Conservation (phyloP, 2,797 vertebrate genomes). For the Huso huso region DNA sequence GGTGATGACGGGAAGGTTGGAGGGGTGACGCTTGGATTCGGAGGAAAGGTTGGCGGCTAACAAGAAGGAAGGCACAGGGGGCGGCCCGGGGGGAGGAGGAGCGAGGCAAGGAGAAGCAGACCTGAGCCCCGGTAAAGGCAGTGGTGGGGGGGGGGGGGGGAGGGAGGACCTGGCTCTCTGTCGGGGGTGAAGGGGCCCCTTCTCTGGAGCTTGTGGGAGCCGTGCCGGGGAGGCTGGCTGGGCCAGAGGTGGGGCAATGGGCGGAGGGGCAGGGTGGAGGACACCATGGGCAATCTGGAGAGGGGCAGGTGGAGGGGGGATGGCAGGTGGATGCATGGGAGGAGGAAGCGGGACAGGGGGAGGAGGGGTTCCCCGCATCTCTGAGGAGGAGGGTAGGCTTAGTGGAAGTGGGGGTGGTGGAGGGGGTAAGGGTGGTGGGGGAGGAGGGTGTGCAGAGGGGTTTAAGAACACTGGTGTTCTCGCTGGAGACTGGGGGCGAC, state of each 20-base stretch:
- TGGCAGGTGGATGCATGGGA: slow-evolving; percentile 55
- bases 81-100: slow-evolving; percentile 60
- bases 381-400: slow-evolving; percentile 51
- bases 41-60: slow-evolving; percentile 70
- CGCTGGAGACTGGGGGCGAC: slow-evolving; percentile 86
- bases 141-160: slow-evolving; percentile 77
- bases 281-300: slow-evolving; percentile 90
- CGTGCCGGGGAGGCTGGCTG: slow-evolving; percentile 81
- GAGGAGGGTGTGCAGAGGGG: slow-evolving; percentile 80
- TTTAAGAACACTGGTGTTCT: slow-evolving; percentile 79
- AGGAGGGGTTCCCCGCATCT: slow-evolving; percentile 78
- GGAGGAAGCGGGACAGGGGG: slow-evolving; percentile 67
- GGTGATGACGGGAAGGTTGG: slow-evolving; percentile 89
- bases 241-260: slow-evolving; percentile 81
- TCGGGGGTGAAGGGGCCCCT: slow-evolving; percentile 58
- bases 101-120: slow-evolving; percentile 76
- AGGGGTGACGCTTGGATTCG: slow-evolving; percentile 79
- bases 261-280: slow-evolving; percentile 87
- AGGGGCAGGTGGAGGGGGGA: slow-evolving; percentile 81
- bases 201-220: slow-evolving; percentile 60
- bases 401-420: slow-evolving; percentile 76
- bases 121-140: slow-evolving; percentile 72
- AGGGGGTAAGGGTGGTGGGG: slow-evolving; percentile 47
- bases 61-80: slow-evolving; percentile 68
- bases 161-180: slow-evolving; percentile 55